Base-by-base conservation (phyloP, 1,140 invertebrate species). In the Drosophila watanabei region DNA sequence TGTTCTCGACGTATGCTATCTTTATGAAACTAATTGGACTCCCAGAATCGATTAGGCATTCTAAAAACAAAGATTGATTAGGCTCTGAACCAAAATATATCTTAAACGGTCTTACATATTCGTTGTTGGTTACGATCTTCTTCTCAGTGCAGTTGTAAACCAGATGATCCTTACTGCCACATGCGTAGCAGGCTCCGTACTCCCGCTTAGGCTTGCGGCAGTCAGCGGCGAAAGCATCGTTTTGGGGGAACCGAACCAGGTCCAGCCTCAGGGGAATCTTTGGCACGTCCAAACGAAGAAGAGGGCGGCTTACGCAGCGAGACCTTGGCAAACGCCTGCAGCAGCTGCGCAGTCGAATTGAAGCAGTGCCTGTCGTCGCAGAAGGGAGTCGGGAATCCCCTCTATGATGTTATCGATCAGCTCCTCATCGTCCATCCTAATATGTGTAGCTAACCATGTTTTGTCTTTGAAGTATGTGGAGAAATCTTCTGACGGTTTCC, bases 171-270 rank as follows among this genome's bases (percentile, higher is more conserved):
- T 20, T 11, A 16, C 58, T 48, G 18, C 43, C 43, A 32, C 57
- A 59, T n/a, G 11, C 43, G 32, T 60, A 60, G 13, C n/a, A n/a
- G n/a, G n/a, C n/a, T n/a, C n/a, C n/a, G n/a, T n/a, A n/a, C n/a
- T n/a, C 43, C 4, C 58, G 58, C 24, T 60, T 60, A 4, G 58
- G 16, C 11, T 51, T 62, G 16, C 45, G 46, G 46, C 60, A 62
- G 18, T 37, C 45, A 11, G 28, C 59, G n/a, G 45, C 33, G 16
- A 62, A 43, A 46, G 37, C 41, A 45, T 4, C 41, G 30, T 28
- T n/a, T 59, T 45, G 20, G 28, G n/a, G 39, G 24, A n/a, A n/a
- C n/a, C n/a, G n/a, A n/a, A 16, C 14, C 7, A 7, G 35, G 35
- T 57, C 49, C 28, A 51, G 14, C 18, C 2, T 24, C 24, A 24